phyloP scores from a whole-genome alignment of 1,140 invertebrate genomes.

The Megalopta genalis region DNA sequence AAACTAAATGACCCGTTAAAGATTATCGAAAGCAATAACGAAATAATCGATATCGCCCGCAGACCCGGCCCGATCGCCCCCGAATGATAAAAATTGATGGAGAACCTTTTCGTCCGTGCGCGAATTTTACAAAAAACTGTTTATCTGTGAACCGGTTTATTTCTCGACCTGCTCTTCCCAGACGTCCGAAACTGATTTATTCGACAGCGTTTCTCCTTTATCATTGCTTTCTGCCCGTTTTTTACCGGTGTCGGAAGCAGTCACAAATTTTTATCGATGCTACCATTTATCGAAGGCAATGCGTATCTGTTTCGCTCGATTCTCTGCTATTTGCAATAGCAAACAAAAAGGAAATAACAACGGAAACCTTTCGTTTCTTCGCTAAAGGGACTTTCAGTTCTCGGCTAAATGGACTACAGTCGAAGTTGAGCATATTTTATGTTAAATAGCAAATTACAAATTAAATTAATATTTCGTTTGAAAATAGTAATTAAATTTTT shows the following conservation, averaged over 20 bases:
- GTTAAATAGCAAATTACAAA: too few relatives aligned
- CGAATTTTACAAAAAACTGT: slow-evolving; percentile 2
- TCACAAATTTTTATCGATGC: slow-evolving; percentile 11
- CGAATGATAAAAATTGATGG: background rate
- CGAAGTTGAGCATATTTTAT: too few relatives aligned
- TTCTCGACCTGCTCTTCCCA: background rate
- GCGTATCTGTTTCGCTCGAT: background rate
- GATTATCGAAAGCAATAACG: background rate
- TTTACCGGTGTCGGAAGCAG: background rate
- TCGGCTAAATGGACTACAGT: too few relatives aligned
- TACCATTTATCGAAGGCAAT: background rate
- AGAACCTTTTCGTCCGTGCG: background rate
- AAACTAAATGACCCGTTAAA: background rate
- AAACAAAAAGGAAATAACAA: background rate
- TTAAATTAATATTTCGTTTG: too few relatives aligned
- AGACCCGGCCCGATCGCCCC: background rate
- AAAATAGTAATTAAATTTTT: too few relatives aligned
- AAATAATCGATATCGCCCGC: background rate
- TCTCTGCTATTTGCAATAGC: background rate
- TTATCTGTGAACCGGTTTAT: slow-evolving; percentile 13
- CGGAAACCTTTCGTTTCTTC: background rate
- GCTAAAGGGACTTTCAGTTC: background rate
- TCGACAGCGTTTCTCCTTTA: slow-evolving; percentile 5
- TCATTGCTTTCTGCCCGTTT: slow-evolving; percentile 4
- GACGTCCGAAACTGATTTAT: slow-evolving; percentile 4